Base-by-base conservation (phyloP, 2,888 invertebrate species). In the Muscina levida region DNA sequence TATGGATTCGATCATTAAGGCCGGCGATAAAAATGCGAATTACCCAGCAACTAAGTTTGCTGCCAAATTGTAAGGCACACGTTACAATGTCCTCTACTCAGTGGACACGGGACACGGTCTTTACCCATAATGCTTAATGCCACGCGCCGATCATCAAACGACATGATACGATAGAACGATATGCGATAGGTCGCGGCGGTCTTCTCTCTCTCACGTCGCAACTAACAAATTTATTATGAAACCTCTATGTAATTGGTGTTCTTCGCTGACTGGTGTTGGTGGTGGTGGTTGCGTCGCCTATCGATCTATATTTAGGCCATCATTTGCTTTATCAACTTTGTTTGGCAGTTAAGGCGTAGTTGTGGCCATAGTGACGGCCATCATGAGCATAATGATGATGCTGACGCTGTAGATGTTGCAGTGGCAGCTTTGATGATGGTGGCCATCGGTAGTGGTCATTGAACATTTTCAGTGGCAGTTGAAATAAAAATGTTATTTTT, bases 221-320 rank as follows among this genome's bases (percentile, higher is more conserved):
- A 68, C 65, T 56, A 74, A 77, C 77, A 81, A 75, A 81, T 81
- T 81, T 81, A 81, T 81, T 81, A 77, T 72, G n/a, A 81, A 72
- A 5, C 31, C 31, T 72, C 81, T 68, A 57, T 72, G 77, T 72
- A 81, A 81, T 74, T 81, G 77, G 74, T 75, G 74, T 75, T 81
- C 74, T 65, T 72, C 67, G 48, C 11, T 6, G 51, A 11, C 19
- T 72, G 71, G 57, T 66, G 76, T 13, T 71, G 22, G 17, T 72
- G n/a, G 17, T 75, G 46, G 8, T 39, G 17, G 39, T 31, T 3
- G 31, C 8, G 8, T 3, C 31, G 31, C 4, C 31, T 3, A 31
- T 31, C 22, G 11, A 62, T 62, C 42, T 39, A 22, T 42, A 62
- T 53, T 22, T 62, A 62, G 62, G 39, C 62, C 62, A 62, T 22